Percentiles rank a stretch among this genome's conserved stretches.
Evolutionary conservation across 2,888 invertebrate species (phyloP).

Genomic region (Onchidella celtica): DNA sequence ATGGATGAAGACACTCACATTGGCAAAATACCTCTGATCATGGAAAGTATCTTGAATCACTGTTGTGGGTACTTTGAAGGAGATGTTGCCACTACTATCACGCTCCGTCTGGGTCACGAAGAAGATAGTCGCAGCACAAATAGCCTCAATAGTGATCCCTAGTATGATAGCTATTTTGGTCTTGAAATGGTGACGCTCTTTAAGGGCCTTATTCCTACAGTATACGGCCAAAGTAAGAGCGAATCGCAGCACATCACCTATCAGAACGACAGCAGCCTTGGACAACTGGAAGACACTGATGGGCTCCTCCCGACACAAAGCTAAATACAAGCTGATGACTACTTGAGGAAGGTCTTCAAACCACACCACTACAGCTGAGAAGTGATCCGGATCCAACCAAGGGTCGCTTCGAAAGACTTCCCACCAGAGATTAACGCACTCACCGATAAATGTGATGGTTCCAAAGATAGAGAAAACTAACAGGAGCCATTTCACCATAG

Average conservation of each 20-base stretch:
- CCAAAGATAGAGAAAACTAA: slow-evolving; percentile 63
- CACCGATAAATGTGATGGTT: slow-evolving; percentile 45
- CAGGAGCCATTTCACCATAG: slow-evolving; percentile 50
- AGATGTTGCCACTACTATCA: slow-evolving; percentile 62
- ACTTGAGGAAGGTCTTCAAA: slow-evolving; percentile 62
- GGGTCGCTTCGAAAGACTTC: slow-evolving; percentile 54
- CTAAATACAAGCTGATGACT: slow-evolving; percentile 60
- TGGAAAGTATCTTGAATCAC: slow-evolving; percentile 62
- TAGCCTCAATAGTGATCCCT: slow-evolving; percentile 64
- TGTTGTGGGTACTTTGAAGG: slow-evolving; percentile 60
- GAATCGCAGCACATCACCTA: slow-evolving; percentile 63
- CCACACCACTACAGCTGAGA: slow-evolving; percentile 62
- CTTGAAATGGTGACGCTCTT: slow-evolving; percentile 57
- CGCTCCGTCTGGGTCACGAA: slow-evolving; percentile 69
- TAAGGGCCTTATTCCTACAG: slow-evolving; percentile 55
- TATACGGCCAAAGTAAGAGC: slow-evolving; percentile 60
- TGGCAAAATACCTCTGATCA: slow-evolving; percentile 67
- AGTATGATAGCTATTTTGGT: slow-evolving; percentile 66
- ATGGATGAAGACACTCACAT: slow-evolving; percentile 52
- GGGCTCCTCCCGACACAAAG: slow-evolving; percentile 66
- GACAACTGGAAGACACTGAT: slow-evolving; percentile 66
- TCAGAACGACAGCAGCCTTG: slow-evolving; percentile 65
- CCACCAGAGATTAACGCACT: slow-evolving; percentile 47
- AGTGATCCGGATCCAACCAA: slow-evolving; percentile 60
- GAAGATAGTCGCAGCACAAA: slow-evolving; percentile 64